These are phyloP conservation scores for Cricetomys ansorgei DNA, from an alignment of 2,113 vertebrate genomes.

Conservation along the genomic window DNA sequence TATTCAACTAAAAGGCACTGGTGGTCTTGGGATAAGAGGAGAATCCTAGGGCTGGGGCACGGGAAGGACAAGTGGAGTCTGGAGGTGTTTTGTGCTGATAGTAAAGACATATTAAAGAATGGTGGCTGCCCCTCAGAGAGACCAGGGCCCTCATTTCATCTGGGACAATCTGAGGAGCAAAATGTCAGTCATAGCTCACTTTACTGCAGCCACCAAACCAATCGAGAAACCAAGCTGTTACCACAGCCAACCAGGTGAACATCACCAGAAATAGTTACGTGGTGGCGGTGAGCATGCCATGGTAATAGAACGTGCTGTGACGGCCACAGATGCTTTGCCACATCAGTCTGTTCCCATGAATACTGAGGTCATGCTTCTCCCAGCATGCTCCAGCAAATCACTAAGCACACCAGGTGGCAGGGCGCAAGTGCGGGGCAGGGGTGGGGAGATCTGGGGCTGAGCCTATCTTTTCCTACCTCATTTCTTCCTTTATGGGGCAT, in stretches of 20 bases:
- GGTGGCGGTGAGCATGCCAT: not conserved
- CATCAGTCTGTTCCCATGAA: not conserved
- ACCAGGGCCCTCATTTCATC: not conserved
- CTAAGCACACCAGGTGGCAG: not conserved
- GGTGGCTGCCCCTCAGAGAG: not conserved
- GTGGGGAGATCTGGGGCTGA: too few relatives aligned
- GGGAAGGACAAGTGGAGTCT: not conserved
- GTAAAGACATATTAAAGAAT: not conserved
- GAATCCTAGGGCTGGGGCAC: not conserved
- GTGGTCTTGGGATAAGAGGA: not conserved
- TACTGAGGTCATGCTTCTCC: not conserved
- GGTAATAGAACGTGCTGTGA: not conserved
- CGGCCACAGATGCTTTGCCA: not conserved
- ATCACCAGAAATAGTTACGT: not conserved
- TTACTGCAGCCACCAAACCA: not conserved
- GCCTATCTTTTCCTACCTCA: not conserved
- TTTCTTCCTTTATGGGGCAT: not conserved
- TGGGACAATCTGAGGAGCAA: not conserved
- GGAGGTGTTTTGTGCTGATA: not conserved
- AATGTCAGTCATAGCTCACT: not conserved
- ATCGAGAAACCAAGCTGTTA: not conserved
- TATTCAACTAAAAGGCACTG: not conserved
- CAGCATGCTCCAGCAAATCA: not conserved
- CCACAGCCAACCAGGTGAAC: not conserved
- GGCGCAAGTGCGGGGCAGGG: too few relatives aligned